Evolutionary conservation across 2,888 invertebrate genomes (phyloP), one percentile per base, ranked within the genome.

Genomic region (Alitta virens): DNA sequence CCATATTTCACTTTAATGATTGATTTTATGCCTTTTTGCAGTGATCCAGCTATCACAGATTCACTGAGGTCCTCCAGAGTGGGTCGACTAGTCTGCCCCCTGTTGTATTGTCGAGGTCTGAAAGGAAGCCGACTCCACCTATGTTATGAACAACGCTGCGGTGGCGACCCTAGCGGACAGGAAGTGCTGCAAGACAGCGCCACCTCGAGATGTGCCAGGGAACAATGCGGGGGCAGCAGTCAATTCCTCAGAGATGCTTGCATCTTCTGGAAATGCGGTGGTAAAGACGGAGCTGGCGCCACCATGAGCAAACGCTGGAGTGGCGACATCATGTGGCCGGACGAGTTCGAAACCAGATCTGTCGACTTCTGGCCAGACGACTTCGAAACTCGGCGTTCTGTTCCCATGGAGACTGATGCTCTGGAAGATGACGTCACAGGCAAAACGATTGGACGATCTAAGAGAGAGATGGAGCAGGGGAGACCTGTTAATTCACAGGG

Each of bases 301-400:
- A 12, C 46, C 46, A 3, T 5, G 9, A 46, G n/a, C 7, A 46
- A n/a, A 16, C 5, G n/a, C 7, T 46, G 46, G 46, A 21, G 21
- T 21, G 46, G 21, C 46, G 46, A 46, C 46, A 18, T 46, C 46
- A 18, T 59, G 5, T 59, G 59, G 59, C 59, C 59, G 16, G 59
- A 59, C 40, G 59, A 59, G 59, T 51, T 59, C n/a, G 59, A 59
- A 49, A 59, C 59, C 16, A 46, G 59, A 18, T 14, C 27, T 21
- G 57, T 26, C 7, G 57, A 57, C 18, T 23, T 59, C 24, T 59
- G 59, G 59, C 59, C 59, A 14, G 59, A 59, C 40, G 59, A 59
- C 24, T 51, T 49, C 24, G 59, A 59, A 25, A 51, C 59, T 5
- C 59, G 59, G 18, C n/a, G 50, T 1, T 38, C 21, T 16, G 57